These are phyloP conservation scores for Leptura quadrifasciata DNA, from an alignment of 2,888 invertebrate species.

Conservation along the genomic window DNA sequence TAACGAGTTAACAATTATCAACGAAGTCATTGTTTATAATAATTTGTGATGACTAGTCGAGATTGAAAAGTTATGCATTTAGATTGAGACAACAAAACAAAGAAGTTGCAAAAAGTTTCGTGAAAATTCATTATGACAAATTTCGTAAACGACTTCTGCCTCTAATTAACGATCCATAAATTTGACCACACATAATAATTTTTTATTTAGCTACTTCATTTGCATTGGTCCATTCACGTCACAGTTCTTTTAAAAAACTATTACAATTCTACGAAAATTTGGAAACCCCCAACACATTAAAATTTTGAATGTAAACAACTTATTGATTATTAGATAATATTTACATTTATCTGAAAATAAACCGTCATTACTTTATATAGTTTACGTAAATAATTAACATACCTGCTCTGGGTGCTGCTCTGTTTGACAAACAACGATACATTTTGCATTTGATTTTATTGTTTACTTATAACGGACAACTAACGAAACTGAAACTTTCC, in stretches of 20 bases:
- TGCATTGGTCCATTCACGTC: too few species aligned
- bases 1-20: too few species aligned
- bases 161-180: too few species aligned
- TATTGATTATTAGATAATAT: not conserved
- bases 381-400: not conserved
- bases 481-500: constrained; percentile 3
- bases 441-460: not conserved
- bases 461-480: not conserved
- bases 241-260: not conserved
- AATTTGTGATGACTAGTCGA: too few species aligned
- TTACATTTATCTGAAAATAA: not conserved
- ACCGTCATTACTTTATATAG: not conserved
- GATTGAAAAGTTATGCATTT: too few species aligned
- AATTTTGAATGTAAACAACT: not conserved
- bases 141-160: too few species aligned
- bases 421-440: not conserved
- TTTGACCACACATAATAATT: too few species aligned
- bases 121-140: too few species aligned
- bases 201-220: too few species aligned
- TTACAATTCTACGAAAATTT: not conserved
- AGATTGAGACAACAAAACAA: too few species aligned
- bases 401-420: not conserved
- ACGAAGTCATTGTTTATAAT: too few species aligned
- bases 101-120: too few species aligned
- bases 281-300: not conserved